Evolutionary conservation across 1,140 invertebrate genomes (phyloP), one percentile per base, ranked within the genome.

Genomic region (Mercenaria mercenaria): DNA sequence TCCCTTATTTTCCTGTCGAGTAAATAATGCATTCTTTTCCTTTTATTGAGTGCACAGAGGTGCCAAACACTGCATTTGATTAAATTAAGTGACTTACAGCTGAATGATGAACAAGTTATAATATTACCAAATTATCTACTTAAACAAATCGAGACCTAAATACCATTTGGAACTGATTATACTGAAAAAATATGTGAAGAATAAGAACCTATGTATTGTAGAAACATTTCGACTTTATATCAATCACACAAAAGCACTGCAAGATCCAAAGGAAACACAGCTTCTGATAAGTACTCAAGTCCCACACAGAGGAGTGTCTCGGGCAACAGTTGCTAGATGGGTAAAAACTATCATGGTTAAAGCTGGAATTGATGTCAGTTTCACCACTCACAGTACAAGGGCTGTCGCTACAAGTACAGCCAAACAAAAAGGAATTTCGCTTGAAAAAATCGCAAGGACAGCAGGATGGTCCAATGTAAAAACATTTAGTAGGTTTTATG

Each of bases 41-140:
- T 77, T 8, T 50, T 77, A 77, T 29, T 77, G 43, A 43, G 34
- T 37, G 74, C 37, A 77, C 74, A 77, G 43, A 77, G 74, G 26
- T 77, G 74, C 41, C 74, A 77, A 26, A 77, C 74, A 8, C n/a
- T 77, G 43, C 74, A 41, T 77, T 15, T 77, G 34, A 50, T 77
- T 29, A 43, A 50, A 4, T 6, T 77, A 13, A 41, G 13, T 20
- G 74, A 77, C n/a, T 18, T 77, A 47, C 41, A 29, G 6, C 1
- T 77, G 1, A 15, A 1, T 8, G 4, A 8, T 29, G n/a, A 13
- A 3, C 37, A 41, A 50, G 26, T 50, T 39, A 47, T 50, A 10
- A 26, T 77, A 10, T 29, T 10, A 18, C 26, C 41, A 18, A 29
- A 37, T 41, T 11, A 47, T 43, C 13, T 77, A 13, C 43, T 77